These are phyloP conservation scores for Trichonephila inaurata DNA, from an alignment of 1,140 invertebrate species.

Conservation along the genomic window DNA sequence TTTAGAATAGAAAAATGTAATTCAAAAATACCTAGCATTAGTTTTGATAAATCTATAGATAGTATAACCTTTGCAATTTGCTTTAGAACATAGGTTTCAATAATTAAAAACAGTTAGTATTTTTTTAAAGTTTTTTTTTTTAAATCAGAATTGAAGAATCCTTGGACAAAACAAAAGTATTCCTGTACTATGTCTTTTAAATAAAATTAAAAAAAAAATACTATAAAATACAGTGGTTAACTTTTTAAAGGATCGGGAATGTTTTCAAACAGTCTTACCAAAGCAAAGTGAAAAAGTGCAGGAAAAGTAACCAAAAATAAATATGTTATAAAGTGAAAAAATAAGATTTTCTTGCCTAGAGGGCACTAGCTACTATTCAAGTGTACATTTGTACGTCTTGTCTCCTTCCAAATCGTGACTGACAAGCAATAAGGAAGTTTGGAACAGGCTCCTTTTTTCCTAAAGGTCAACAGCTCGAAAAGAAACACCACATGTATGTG, in stretches of 20 bases:
- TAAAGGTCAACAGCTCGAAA: conserved; percentile 34
- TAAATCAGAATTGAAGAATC: too few relatives aligned
- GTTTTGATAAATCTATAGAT: too few relatives aligned
- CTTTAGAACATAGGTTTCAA: too few relatives aligned
- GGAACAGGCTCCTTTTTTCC: neutral
- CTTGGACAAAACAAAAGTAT: too few relatives aligned
- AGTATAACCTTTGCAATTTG: too few relatives aligned
- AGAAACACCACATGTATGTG: neutral
- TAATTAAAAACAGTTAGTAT: too few relatives aligned
- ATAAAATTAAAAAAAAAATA: too few relatives aligned
- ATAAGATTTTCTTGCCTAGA: neutral
- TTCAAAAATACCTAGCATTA: too few relatives aligned
- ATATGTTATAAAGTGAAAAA: conserved; percentile 9
- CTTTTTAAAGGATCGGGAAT: neutral
- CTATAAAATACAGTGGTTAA: neutral
- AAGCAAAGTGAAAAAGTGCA: neutral
- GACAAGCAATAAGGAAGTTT: conserved; percentile 29
- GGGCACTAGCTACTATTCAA: neutral
- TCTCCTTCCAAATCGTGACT: conserved; percentile 1
- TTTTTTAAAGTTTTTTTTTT: too few relatives aligned
- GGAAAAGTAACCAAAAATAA: neutral
- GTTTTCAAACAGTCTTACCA: neutral
- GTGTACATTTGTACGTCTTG: conserved; percentile 23
- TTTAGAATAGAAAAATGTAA: too few relatives aligned
- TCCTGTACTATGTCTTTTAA: too few relatives aligned